phyloP scores from a whole-genome alignment of 2,797 vertebrate genomes.

The Phataginus tetradactyla region DNA sequence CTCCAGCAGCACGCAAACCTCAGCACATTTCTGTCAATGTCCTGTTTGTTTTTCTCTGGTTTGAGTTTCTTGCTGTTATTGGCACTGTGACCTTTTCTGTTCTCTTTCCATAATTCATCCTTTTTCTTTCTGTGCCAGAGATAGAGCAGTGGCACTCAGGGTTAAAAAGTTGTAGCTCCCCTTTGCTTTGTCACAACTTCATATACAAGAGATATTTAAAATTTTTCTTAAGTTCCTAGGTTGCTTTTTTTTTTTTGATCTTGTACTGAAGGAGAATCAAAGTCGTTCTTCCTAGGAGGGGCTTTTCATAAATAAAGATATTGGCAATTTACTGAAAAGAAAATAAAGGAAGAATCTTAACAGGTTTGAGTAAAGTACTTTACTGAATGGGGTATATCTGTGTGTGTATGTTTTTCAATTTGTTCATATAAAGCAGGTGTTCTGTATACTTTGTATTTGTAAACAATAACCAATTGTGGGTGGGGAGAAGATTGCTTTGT shows the following conservation, averaged over 20 bases:
- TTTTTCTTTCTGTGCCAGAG: neutral
- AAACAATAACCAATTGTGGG: conserved; percentile 46
- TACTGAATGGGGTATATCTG: conserved; percentile 51
- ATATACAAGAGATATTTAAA: conserved; percentile 34
- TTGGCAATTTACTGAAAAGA: conserved; percentile 41
- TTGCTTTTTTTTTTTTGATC: neutral
- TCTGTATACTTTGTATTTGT: conserved; percentile 66
- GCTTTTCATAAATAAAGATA: conserved; percentile 47
- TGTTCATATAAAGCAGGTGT: conserved; percentile 58
- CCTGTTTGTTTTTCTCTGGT: neutral
- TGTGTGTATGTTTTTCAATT: conserved; percentile 59
- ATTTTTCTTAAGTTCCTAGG: conserved; percentile 31
- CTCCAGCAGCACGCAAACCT: neutral
- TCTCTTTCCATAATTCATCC: neutral
- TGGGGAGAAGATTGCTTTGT: conserved; percentile 71
- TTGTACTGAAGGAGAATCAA: conserved; percentile 42
- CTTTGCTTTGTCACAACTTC: conserved; percentile 46
- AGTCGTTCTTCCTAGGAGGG: conserved; percentile 41
- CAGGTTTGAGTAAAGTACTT: conserved; percentile 37
- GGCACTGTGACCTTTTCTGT: neutral
- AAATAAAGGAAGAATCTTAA: conserved; percentile 7
- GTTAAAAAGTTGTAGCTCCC: neutral
- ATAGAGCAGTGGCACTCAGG: neutral
- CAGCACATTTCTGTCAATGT: neutral
- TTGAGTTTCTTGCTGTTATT: neutral